phyloP scores from a whole-genome alignment of 2,888 invertebrate genomes.

The Lepetodrilus schrolli region DNA sequence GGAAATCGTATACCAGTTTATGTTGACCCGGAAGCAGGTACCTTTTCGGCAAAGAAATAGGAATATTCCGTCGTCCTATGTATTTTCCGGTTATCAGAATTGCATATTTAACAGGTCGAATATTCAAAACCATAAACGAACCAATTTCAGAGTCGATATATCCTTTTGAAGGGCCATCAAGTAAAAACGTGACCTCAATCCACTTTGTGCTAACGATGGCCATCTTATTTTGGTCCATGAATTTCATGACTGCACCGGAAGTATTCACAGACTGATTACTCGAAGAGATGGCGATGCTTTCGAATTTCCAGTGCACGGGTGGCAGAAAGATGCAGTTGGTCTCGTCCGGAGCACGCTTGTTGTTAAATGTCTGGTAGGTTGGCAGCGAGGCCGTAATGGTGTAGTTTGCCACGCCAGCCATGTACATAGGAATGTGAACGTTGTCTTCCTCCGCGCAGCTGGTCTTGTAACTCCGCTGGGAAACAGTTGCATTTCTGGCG shows the following conservation, averaged over 20 bases:
- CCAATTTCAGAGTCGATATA: constrained; percentile 54
- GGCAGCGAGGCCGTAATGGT: constrained; percentile 52
- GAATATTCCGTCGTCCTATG: constrained; percentile 21
- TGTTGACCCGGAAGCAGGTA: constrained; percentile 29
- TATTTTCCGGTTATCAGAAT: neutral
- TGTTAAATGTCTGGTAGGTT: constrained; percentile 49
- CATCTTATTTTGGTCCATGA: constrained; percentile 1
- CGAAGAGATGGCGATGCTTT: constrained; percentile 22
- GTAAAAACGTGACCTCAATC: constrained; percentile 37
- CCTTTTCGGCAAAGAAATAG: constrained; percentile 30
- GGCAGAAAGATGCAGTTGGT: constrained; percentile 41
- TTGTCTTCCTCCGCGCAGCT: constrained; percentile 61
- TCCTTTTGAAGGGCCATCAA: constrained; percentile 47
- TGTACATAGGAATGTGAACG: constrained; percentile 55
- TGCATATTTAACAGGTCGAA: constrained; percentile 8
- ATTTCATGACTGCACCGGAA: constrained; percentile 28
- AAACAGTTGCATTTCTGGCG: constrained; percentile 28
- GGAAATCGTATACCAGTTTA: constrained; percentile 38
- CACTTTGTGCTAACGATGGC: neutral
- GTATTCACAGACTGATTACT: constrained; percentile 8
- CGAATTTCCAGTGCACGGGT: constrained; percentile 44
- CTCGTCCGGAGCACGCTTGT: constrained; percentile 45
- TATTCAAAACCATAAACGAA: constrained; percentile 38
- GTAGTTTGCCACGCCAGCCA: constrained; percentile 41
- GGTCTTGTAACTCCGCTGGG: constrained; percentile 48